Evolutionary conservation across 1,140 invertebrate species (phyloP), one percentile per base, ranked within the genome.

Genomic region (Parasteatoda tepidariorum): DNA sequence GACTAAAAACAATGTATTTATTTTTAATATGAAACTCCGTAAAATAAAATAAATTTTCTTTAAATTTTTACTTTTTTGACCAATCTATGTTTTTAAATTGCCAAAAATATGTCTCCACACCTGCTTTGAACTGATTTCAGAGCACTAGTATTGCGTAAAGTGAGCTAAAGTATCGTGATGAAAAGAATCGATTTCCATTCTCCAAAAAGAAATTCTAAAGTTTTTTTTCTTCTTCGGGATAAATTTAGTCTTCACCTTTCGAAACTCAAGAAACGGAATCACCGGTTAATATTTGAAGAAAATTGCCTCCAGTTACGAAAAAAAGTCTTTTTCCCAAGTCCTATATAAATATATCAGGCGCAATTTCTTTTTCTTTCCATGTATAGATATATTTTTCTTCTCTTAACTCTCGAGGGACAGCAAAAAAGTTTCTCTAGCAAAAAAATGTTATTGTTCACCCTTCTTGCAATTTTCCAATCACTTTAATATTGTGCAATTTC

Each of bases 171-270:
- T 5, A 26, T 68, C 24, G 15, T 76, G 59, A 64, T 76, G 74
- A 76, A 76, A 76, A 76, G 59, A 64, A 66, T 76, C 38, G 74
- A 76, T 76, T 76, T 76, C 38, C 61, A 76, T 64, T 76, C 61
- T 66, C n/a, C 30, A 26, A n/a, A 76, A 61, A 66, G 61, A 76
- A 75, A 28, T 54, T 75, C 55, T 30, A 73, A 15, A 6, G 28
- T 34, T 31, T 48, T 30, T 33, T 34, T 31, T 48, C 64, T 38
- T n/a, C 61, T 66, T 66, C 18, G 28, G n/a, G 59, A 76, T 64
- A 76, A 76, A 76, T 76, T 41, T 76, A 66, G 74, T 76, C 26
- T 61, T 9, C 26, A 66, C 61, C 59, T 76, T 76, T 64, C n/a
- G 57, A n/a, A n/a, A 38, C 22, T 31, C 33, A 38, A 38, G 31